phyloP scores from a whole-genome alignment of 2,888 invertebrate species.

The Clanis bilineata region DNA sequence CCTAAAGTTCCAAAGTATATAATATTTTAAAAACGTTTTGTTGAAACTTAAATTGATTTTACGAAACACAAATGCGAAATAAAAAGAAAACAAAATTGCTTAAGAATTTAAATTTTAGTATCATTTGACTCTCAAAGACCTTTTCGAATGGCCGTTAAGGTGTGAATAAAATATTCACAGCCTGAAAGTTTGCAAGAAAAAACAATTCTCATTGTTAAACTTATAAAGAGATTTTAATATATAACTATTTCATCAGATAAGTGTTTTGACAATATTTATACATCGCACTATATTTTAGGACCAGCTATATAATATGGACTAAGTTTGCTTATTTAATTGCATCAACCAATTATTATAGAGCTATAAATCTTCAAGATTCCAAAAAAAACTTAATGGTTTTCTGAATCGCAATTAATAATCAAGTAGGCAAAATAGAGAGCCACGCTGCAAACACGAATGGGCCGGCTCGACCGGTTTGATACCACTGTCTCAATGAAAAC shows the following conservation, averaged over 20 bases:
- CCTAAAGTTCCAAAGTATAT: background rate
- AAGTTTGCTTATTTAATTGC: too few relatives aligned
- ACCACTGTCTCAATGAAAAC: too few relatives aligned
- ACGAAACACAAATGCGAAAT: background rate
- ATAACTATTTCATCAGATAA: background rate
- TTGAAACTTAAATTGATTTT: slow-evolving; percentile 6
- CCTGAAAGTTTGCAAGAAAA: background rate
- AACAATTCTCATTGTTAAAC: slow-evolving; percentile 22
- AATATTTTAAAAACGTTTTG: background rate
- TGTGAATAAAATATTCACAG: slow-evolving; percentile 17
- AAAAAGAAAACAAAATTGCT: slow-evolving; percentile 7
- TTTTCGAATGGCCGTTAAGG: slow-evolving; percentile 13
- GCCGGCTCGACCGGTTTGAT: too few relatives aligned
- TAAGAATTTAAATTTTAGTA: slow-evolving; percentile 17
- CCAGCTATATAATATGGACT: background rate
- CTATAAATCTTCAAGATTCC: too few relatives aligned
- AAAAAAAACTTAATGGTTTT: too few relatives aligned
- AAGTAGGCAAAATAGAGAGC: too few relatives aligned
- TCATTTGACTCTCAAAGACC: slow-evolving; percentile 18
- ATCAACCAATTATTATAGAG: too few relatives aligned
- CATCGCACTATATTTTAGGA: background rate
- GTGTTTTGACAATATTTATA: background rate
- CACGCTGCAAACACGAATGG: too few relatives aligned
- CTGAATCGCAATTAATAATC: too few relatives aligned
- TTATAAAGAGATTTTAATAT: background rate